A percentile compares a stretch with the other conserved stretches of the same genome.
phyloP scores from a whole-genome alignment of 2,888 invertebrate genomes.

The Chloromyia formosa region DNA sequence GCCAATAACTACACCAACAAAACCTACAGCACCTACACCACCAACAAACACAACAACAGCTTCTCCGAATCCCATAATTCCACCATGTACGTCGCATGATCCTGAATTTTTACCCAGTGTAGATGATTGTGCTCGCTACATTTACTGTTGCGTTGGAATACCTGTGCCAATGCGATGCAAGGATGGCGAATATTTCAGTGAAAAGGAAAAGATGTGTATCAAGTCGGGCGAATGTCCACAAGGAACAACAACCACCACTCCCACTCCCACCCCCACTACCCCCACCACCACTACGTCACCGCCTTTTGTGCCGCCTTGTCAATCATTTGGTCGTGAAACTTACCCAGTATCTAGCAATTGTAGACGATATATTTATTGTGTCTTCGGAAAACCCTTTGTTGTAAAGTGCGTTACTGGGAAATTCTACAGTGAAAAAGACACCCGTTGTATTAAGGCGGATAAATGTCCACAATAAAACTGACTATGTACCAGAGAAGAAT shows the following conservation, averaged over 20 bases:
- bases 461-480: too few species aligned
- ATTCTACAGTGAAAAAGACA: too few species aligned
- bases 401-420: too few species aligned
- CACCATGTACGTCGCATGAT: neutral
- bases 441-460: too few species aligned
- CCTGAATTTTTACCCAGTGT: neutral
- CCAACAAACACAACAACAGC: too few species aligned
- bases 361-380: too few species aligned
- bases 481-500: too few species aligned
- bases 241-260: neutral
- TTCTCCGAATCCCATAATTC: neutral
- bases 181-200: conserved; percentile 12
- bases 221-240: conserved; percentile 2
- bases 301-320: neutral
- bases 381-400: too few species aligned
- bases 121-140: neutral
- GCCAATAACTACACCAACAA: neutral
- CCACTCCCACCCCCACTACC: neutral
- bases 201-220: neutral
- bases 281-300: neutral
- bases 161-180: neutral
- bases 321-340: too few species aligned
- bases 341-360: too few species aligned
- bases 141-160: neutral
- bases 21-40: neutral